Evolutionary conservation across 2,113 vertebrate genomes (phyloP).

Genomic region (Terrapene triunguis): DNA sequence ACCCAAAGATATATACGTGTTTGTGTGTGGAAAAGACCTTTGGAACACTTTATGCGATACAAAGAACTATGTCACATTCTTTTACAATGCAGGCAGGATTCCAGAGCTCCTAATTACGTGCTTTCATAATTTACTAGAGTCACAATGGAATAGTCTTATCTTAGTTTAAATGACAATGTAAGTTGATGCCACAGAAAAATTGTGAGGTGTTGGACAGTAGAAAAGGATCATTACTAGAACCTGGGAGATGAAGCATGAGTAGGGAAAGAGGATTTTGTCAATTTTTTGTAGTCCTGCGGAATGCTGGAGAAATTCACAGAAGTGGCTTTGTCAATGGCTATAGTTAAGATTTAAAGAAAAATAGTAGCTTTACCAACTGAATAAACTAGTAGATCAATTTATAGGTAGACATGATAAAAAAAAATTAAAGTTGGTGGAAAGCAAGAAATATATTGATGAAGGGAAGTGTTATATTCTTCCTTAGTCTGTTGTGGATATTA

Average conservation of each 20-base stretch:
- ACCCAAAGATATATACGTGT: fast-evolving
- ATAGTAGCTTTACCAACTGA: neutral
- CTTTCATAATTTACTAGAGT: neutral
- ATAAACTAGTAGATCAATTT: neutral
- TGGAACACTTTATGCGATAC: neutral
- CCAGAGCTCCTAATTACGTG: neutral
- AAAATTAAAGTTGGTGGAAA: neutral
- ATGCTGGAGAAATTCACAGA: neutral
- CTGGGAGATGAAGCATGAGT: neutral
- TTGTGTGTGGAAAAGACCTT: neutral
- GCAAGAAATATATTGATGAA: neutral
- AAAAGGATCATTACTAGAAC: neutral
- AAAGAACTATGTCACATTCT: fast-evolving
- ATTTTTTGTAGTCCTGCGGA: neutral
- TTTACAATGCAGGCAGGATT: neutral
- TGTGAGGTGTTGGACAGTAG: neutral
- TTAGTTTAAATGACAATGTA: neutral
- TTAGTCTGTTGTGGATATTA: neutral
- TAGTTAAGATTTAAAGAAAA: neutral
- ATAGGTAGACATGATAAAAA: neutral
- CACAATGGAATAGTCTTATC: neutral
- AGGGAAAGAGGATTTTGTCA: neutral
- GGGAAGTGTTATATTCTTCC: neutral
- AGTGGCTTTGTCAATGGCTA: neutral
- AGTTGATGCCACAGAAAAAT: neutral